phyloP scores from a whole-genome alignment of 2,797 vertebrate genomes.

The Microcaecilia unicolor region DNA sequence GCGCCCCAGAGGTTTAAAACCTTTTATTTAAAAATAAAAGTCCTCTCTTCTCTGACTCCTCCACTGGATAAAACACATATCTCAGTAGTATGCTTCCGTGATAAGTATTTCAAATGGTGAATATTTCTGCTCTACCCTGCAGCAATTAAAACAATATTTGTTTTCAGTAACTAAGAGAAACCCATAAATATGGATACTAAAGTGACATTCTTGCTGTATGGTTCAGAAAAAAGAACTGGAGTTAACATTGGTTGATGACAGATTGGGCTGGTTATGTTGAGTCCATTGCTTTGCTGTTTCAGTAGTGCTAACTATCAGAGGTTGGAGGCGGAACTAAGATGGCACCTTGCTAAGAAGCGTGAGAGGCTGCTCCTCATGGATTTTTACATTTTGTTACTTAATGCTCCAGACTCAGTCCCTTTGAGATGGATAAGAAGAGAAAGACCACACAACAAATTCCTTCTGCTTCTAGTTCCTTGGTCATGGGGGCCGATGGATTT shows the following conservation, averaged over 20 bases:
- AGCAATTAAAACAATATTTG: constrained; percentile 18
- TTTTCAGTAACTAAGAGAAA: constrained; percentile 18
- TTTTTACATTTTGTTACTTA: no score
- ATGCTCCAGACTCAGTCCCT: no score
- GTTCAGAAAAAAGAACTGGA: rapidly evolving
- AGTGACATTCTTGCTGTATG: neutral
- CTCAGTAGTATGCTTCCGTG: constrained; percentile 10
- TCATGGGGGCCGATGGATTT: no score
- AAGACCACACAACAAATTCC: no score
- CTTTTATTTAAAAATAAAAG: constrained; percentile 28
- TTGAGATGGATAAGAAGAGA: no score
- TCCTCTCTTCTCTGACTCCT: constrained; percentile 34
- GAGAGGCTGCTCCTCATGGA: no score
- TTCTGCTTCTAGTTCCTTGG: no score
- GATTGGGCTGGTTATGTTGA: neutral
- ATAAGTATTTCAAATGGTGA: constrained; percentile 25
- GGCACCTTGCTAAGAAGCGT: no score
- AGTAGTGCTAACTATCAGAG: no score
- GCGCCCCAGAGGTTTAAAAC: constrained; percentile 51
- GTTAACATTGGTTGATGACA: neutral
- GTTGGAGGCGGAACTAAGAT: no score
- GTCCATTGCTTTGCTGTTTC: no score
- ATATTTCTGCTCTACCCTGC: no score
- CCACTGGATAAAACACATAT: constrained; percentile 24
- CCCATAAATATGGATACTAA: neutral